phyloP scores from a whole-genome alignment of 2,113 vertebrate species.

The Gymnarchus niloticus region DNA sequence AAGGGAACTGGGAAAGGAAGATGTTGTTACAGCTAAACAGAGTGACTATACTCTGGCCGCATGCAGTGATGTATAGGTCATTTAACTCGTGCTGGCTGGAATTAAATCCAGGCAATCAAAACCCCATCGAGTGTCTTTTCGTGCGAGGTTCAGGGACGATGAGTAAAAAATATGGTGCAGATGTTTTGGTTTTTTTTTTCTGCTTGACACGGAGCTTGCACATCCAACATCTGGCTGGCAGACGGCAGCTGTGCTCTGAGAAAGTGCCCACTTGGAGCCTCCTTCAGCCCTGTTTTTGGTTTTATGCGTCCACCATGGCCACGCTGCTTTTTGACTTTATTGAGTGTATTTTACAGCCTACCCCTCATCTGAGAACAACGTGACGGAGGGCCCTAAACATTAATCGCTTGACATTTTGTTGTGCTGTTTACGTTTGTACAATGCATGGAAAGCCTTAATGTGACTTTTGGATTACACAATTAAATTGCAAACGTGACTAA shows the following conservation, averaged over 20 bases:
- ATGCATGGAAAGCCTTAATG: not conserved
- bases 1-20: not conserved
- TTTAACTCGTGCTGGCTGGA: conserved; percentile 18
- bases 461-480: not conserved
- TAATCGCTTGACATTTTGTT: conserved; percentile 4
- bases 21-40: not conserved
- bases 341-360: conserved; percentile 15
- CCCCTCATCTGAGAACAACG: not conserved
- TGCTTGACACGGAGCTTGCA: not conserved
- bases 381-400: not conserved
- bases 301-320: not conserved
- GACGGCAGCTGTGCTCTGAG: conserved; percentile 4
- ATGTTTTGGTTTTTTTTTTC: conserved; percentile 16
- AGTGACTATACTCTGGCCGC: not conserved
- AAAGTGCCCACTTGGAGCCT: not conserved
- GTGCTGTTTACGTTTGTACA: not conserved
- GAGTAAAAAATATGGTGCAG: conserved; percentile 8
- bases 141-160: conserved; percentile 6
- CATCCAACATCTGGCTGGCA: conserved; percentile 11
- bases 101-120: conserved; percentile 19
- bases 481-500: not conserved
- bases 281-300: not conserved
- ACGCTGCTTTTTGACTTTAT: not conserved
- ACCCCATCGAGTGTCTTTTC: conserved; percentile 4
- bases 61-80: not conserved